These are phyloP conservation scores for Orthonychiurus folsomi DNA, from an alignment of 2,888 invertebrate genomes.

Conservation along the genomic window DNA sequence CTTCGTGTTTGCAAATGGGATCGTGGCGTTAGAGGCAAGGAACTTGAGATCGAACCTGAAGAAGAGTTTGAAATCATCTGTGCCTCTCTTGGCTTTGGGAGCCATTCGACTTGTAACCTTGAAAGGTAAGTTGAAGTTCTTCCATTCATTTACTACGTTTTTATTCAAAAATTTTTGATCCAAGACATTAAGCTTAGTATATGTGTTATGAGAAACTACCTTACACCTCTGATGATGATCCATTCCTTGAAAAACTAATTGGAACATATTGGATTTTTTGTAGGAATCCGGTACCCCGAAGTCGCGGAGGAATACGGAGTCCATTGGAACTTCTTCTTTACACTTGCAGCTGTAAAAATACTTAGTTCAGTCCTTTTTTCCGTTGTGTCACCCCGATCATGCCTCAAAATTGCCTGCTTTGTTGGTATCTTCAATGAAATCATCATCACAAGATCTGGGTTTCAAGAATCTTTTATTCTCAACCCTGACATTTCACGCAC, in stretches of 20 bases:
- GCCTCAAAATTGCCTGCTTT: constrained; percentile 52
- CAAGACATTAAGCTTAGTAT: too few species aligned
- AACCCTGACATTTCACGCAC: constrained; percentile 48
- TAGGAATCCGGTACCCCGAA: constrained; percentile 67
- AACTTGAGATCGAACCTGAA: constrained; percentile 42
- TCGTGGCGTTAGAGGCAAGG: constrained; percentile 56
- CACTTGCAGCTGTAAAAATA: constrained; percentile 72
- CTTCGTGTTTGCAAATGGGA: constrained; percentile 71
- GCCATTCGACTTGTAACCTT: constrained; percentile 47
- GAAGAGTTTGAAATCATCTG: constrained; percentile 43
- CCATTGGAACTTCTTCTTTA: constrained; percentile 98
- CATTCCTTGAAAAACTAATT: not conserved
- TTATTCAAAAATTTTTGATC: too few species aligned
- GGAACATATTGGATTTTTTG: constrained; percentile 40
- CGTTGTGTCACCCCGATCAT: constrained; percentile 48
- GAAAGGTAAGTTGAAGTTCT: constrained; percentile 32
- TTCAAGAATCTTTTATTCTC: constrained; percentile 62
- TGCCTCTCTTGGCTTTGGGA: constrained; percentile 55
- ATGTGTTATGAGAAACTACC: too few species aligned
- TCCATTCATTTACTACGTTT: too few species aligned
- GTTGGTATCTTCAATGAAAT: constrained; percentile 59
- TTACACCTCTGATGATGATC: too few species aligned
- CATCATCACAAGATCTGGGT: constrained; percentile 50
- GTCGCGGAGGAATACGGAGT: constrained; percentile 89
- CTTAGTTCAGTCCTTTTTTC: constrained; percentile 56